These are phyloP conservation scores for Drosophila nannoptera DNA, from an alignment of 1,140 invertebrate species.

Conservation along the genomic window DNA sequence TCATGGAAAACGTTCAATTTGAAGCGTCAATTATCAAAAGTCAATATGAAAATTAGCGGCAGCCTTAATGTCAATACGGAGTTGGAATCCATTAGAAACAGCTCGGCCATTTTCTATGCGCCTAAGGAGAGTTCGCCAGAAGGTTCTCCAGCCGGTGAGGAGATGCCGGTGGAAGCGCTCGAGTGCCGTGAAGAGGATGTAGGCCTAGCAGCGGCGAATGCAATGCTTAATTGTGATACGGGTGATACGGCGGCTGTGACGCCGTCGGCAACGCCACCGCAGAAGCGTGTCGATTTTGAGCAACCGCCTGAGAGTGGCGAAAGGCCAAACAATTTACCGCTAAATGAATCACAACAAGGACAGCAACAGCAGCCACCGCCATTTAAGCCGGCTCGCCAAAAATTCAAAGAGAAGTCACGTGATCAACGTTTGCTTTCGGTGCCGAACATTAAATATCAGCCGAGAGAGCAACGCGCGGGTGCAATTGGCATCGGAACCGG, in stretches of 20 bases:
- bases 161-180: conserved; percentile 42
- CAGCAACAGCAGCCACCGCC: conserved; percentile 72
- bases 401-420: conserved; percentile 81
- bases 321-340: conserved; percentile 65
- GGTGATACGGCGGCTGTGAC: not conserved
- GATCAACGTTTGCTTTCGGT: conserved; percentile 87
- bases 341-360: conserved; percentile 31
- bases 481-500: conserved; percentile 20
- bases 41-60: conserved; percentile 86
- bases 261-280: conserved; percentile 8
- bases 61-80: conserved; percentile 80
- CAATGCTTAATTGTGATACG: conserved; percentile 44
- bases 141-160: conserved; percentile 12
- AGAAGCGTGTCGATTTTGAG: conserved; percentile 70
- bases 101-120: conserved; percentile 80
- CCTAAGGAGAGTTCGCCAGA: conserved; percentile 79
- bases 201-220: conserved; percentile 32
- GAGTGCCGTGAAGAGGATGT: conserved; percentile 53
- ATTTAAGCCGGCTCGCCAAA: conserved; percentile 82
- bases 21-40: conserved; percentile 88
- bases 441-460: conserved; percentile 85
- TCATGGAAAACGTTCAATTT: conserved; percentile 87
- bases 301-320: conserved; percentile 65
- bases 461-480: conserved; percentile 61
- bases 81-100: conserved; percentile 74